A percentile compares a stretch with the other conserved stretches of the same genome.
Conservation (phyloP, 1,140 invertebrate species). For the Ostrea edulis region DNA sequence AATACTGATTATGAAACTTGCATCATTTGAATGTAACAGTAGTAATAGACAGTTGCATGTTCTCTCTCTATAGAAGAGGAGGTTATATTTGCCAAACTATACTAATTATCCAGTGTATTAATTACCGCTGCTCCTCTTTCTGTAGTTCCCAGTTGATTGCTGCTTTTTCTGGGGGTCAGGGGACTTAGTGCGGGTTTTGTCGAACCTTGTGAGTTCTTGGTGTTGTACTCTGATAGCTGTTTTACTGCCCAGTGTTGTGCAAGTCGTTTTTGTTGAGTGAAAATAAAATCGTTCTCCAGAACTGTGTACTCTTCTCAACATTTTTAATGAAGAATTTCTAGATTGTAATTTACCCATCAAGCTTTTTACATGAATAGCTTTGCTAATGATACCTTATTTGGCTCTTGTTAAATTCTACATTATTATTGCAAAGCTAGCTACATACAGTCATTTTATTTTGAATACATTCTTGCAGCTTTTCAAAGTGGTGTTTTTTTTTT, state of each 20-base stretch:
- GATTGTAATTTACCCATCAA: background rate
- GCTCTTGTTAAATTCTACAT: background rate
- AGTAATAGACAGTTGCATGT: background rate
- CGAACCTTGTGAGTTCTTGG: constrained; percentile 28
- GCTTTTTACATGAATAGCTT: background rate
- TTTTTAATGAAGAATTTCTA: background rate
- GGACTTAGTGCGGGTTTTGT: constrained; percentile 38
- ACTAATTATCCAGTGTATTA: constrained; percentile 22
- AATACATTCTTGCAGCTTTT: background rate
- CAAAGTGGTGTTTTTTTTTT: background rate
- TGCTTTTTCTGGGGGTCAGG: constrained; percentile 48
- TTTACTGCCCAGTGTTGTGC: constrained; percentile 8
- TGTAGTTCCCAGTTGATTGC: constrained; percentile 33
- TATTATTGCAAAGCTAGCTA: background rate
- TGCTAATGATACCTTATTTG: background rate
- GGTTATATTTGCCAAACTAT: background rate
- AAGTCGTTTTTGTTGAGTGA: background rate
- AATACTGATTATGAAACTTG: background rate
- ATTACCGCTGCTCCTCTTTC: background rate
- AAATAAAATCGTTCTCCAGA: background rate
- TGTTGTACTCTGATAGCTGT: constrained; percentile 36
- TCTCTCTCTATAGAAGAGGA: background rate
- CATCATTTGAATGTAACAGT: background rate
- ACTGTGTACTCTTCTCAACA: no score
- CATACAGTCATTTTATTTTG: background rate